Base-by-base conservation (phyloP, 1,140 invertebrate genomes). In the Diabrotica virgifera region DNA sequence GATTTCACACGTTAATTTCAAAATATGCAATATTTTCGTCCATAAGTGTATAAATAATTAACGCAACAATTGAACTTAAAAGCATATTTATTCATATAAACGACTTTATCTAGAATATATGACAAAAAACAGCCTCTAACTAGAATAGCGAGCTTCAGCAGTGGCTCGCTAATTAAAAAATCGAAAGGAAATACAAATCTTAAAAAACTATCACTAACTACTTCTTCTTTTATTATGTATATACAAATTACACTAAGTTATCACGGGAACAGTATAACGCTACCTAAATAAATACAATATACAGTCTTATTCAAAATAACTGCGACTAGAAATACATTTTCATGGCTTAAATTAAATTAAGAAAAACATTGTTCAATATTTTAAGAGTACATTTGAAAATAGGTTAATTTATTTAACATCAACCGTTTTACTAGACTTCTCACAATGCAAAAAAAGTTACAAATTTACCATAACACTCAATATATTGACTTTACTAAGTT, bases 151-250 rank as follows among this genome's bases (percentile, higher is more conserved):
- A 46, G 40, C n/a, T 46, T 3, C 40, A 10, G 40, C 2, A n/a
- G 40, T 46, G 8, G 3, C 40, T 46, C 40, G 40, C 40, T n/a
- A 46, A 46, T 46, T 59, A 38, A 40, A 12, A 37, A 40, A 37
- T 7, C 24, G 8, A 58, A 55, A 35, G 53, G 55, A 56, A 62
- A 62, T 68, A 64, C 66, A 68, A 68, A 68, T 62, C 64, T 68
- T 68, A 68, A 52, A 68, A 68, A 68, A 68, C 66, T 68, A 68
- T 57, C 10, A 37, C 62, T 64, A 55, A 66, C 51, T 65, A 62
- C 55, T 40, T 10, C 50, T 66, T 59, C 52, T 53, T 36, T 55
- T 36, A 52, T 37, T 68, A 57, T 64, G 51, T 64, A 61, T 60
- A 67, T 38, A 66, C 55, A 38, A 36, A 66, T 63, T 66, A 57